These are phyloP conservation scores for Columbina picui DNA, from an alignment of 2,113 vertebrate genomes.

Conservation along the genomic window DNA sequence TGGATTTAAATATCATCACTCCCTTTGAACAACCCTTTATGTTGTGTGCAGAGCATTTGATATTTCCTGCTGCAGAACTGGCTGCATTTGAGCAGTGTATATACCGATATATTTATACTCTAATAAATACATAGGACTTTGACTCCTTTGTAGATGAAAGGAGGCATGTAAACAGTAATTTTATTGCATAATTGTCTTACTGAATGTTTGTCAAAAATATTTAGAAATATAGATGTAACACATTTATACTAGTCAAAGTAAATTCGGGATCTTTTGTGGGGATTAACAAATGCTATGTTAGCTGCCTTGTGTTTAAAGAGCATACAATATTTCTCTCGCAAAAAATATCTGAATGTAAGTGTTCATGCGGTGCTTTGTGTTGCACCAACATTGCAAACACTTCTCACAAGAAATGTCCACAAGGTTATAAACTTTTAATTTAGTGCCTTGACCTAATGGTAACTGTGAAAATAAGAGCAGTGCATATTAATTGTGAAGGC, in stretches of 20 bases:
- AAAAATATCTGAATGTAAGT: background rate
- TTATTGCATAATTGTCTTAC: background rate
- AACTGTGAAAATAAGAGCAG: background rate
- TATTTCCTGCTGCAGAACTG: conserved; percentile 1
- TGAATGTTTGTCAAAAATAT: background rate
- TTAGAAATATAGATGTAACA: background rate
- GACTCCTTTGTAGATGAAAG: background rate
- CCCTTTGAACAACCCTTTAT: background rate
- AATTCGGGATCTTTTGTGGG: background rate
- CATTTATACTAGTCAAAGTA: background rate
- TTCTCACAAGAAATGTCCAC: background rate
- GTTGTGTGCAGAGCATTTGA: background rate
- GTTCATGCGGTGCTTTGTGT: background rate
- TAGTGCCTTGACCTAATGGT: background rate
- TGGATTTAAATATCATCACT: background rate
- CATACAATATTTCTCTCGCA: background rate
- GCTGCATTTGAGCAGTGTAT: background rate
- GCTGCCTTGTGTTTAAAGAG: background rate
- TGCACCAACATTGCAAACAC: background rate
- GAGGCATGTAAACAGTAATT: conserved; percentile 21
- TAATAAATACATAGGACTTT: background rate
- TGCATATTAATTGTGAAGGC: background rate
- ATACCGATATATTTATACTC: background rate
- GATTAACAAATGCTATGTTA: background rate
- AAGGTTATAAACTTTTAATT: background rate